A percentile compares a stretch with the other conserved stretches of the same genome.
phyloP scores from a whole-genome alignment of 2,888 invertebrate species.

The Pyrocoelia pectoralis region DNA sequence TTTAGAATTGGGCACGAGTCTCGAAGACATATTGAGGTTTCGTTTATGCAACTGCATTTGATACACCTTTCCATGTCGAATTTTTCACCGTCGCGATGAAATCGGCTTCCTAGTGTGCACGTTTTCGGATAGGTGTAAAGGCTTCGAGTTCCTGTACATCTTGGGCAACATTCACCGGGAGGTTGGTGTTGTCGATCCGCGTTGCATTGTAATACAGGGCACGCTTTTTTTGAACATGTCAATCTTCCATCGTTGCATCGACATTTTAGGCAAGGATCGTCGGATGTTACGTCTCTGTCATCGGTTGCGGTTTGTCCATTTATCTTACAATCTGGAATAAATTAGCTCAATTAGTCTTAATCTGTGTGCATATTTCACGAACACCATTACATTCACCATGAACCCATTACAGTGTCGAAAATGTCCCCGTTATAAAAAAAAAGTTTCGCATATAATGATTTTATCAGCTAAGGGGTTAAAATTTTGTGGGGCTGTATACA shows the following conservation, averaged over 20 bases:
- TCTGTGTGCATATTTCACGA: no score
- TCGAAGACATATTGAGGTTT: constrained; percentile 81
- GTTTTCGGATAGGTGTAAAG: constrained; percentile 54
- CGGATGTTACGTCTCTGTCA: constrained; percentile 77
- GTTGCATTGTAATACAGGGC: constrained; percentile 88
- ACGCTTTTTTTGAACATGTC: constrained; percentile 84
- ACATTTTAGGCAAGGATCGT: constrained; percentile 88
- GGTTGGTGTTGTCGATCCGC: constrained; percentile 71
- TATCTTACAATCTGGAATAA: constrained; percentile 61
- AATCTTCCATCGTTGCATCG: constrained; percentile 74
- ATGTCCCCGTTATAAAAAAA: no score
- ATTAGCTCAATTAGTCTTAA: no score
- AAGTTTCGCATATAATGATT: no score
- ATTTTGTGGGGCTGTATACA: no score
- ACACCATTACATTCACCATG: no score
- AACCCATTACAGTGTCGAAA: no score
- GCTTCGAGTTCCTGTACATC: constrained; percentile 60
- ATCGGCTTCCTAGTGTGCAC: constrained; percentile 64
- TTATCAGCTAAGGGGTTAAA: no score
- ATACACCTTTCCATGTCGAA: constrained; percentile 68
- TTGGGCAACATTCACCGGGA: constrained; percentile 81
- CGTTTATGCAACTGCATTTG: constrained; percentile 81
- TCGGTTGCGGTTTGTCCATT: constrained; percentile 84
- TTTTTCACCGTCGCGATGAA: constrained; percentile 45
- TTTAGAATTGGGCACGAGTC: constrained; percentile 91